phyloP scores from a whole-genome alignment of 1,140 invertebrate genomes.

The Aphelinus certus region DNA sequence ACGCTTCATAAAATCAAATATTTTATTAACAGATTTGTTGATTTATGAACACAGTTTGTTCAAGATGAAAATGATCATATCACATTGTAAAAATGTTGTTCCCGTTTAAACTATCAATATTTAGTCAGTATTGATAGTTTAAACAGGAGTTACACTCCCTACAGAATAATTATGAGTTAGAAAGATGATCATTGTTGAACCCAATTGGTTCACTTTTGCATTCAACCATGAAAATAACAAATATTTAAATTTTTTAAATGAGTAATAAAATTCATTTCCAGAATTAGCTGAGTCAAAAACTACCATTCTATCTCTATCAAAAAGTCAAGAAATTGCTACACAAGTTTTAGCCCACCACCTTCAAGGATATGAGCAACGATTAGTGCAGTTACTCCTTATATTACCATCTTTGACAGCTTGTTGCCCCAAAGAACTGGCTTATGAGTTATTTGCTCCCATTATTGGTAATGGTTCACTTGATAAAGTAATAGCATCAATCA shows the following conservation, averaged over 20 bases:
- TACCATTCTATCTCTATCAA: conserved; percentile 41
- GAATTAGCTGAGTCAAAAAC: conserved; percentile 50
- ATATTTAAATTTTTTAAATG: conserved; percentile 5
- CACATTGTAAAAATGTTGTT: no score
- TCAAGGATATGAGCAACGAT: conserved; percentile 41
- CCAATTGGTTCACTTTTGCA: no score
- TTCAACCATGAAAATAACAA: no score
- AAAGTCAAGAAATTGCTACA: conserved; percentile 48
- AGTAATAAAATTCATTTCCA: conserved; percentile 38
- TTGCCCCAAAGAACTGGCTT: conserved; percentile 52
- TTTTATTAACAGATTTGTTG: no score
- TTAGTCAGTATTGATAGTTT: no score
- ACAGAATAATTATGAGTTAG: no score
- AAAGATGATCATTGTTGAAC: no score
- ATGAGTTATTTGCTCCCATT: conserved; percentile 55
- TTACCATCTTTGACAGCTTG: conserved; percentile 54
- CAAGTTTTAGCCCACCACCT: conserved; percentile 51
- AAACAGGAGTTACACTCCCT: no score
- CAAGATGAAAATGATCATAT: no score
- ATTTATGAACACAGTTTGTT: no score
- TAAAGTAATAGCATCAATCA: conserved; percentile 57
- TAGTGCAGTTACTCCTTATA: conserved; percentile 52
- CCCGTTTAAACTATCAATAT: no score
- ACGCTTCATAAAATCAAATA: no score
- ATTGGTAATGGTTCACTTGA: conserved; percentile 56